Base-by-base conservation (phyloP, 2,113 vertebrate species). In the Parus major region DNA sequence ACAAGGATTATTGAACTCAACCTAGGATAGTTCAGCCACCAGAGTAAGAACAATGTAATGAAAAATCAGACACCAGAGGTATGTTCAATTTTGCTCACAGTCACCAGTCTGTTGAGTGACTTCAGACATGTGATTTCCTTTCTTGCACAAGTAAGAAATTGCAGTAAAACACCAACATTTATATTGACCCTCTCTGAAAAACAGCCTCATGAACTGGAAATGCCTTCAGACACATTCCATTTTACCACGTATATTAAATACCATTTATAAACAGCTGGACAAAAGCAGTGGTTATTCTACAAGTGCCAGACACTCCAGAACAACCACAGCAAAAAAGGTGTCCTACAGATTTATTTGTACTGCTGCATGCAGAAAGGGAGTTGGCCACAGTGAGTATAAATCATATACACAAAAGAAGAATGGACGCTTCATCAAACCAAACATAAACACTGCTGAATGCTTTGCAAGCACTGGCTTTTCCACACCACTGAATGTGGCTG, bases 191-290 rank as follows among this genome's bases (percentile, higher is more conserved):
- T 31, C 39, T 78, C 36, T 22, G 13, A 64, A 71, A 72, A 82
- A 28, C 31, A 68, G 39, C 23, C 18, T 71, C 64, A 64, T 2
- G 2, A 82, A 86, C 3, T 33, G 18, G 41, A 92, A 46, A 52
- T 19, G 11, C 36, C 21, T 64, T 80, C 27, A 39, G 49, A 41
- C 9, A 64, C 15, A 39, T 56, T 21, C 18, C 12, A 14, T 25
- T 59, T 64, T 39, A 64, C 33, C 29, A 76, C 0, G 0, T 6
- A 23, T 18, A 59, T n/a, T 35, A 71, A 47, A 4, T 46, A 75
- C 16, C 11, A 60, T 11, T 44, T 75, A 55, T 49, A 79, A 76
- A 4, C 2, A 2, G 7, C 18, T 60, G 33, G 9, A 56, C 39
- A 52, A 47, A 82, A 47, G 15, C 1, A 64, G 33, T 18, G 14